Evolutionary conservation across 1,140 invertebrate species (phyloP), one percentile per base, ranked within the genome.

Genomic region (Panulirus ornatus): DNA sequence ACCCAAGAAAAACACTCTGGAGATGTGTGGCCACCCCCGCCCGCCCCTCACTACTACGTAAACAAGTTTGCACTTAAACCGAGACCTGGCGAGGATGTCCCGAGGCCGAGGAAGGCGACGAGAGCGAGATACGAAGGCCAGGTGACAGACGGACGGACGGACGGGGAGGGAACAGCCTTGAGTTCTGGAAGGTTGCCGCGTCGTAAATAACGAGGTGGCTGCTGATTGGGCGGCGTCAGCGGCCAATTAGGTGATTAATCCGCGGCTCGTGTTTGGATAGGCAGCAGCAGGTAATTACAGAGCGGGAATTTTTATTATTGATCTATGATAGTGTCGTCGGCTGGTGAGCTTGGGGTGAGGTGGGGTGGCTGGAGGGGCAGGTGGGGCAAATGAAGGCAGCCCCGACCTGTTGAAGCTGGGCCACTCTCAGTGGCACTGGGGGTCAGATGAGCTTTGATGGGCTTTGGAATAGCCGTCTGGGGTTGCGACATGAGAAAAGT

Each of bases 171-270:
- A 47, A 47, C 5, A 22, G 58, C 9, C 54, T 30, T 66, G 27
- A 34, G 58, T n/a, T n/a, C n/a, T n/a, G 58, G 58, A 66, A 27
- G 58, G 58, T 66, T 66, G 58, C 58, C 58, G n/a, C 27, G 27
- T 66, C n/a, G 58, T 66, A 66, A 66, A 66, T 66, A 66, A 66
- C 27, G 30, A 27, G 58, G 58, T 11, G 58, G 58, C 22, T 22
- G 58, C 27, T 66, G 58, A 66, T 66, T 66, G 58, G 58, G 27
- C 2, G 58, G 58, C 58, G 1, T 8, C n/a, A 66, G 58, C 30
- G n/a, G 58, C 58, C 58, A 66, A 66, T 66, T 66, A 66, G 58
- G 30, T 66, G 58, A 66, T 66, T 66, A 66, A 66, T 66, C 58
- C 58, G 58, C 58, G 58, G 58, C 58, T 66, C n/a, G 22, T 66